Percentiles rank a stretch among this genome's conserved stretches.
Evolutionary conservation across 30 jellyfish, hydroid and myxozoan genomes (phyloP).

Genomic region (Aurelia aurita): DNA sequence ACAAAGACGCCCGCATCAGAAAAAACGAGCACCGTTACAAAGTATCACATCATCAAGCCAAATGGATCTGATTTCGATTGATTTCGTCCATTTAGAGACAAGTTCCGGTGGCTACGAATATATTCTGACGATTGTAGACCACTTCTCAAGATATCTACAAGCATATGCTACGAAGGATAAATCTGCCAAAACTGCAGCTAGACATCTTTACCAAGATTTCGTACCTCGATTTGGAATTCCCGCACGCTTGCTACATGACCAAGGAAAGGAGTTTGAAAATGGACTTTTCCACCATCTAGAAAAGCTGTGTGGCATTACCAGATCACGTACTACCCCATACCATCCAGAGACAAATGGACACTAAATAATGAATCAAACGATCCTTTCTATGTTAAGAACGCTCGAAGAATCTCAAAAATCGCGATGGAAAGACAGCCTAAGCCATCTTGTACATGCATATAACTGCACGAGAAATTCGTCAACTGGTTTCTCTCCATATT

Average conservation of each 20-base stretch:
- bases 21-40: conserved; percentile 47
- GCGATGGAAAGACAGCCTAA: conserved; percentile 42
- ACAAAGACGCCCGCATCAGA: conserved; percentile 35
- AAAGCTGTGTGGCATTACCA: conserved; percentile 12
- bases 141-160: conserved; percentile 35
- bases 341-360: conserved; percentile 33
- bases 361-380: conserved; percentile 43
- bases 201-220: conserved; percentile 33
- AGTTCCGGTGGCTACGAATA: conserved; percentile 65
- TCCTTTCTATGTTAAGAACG: conserved; percentile 24
- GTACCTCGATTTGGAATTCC: conserved; percentile 33
- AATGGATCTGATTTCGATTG: conserved; percentile 51
- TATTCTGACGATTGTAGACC: conserved; percentile 66
- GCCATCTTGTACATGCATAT: conserved; percentile 21
- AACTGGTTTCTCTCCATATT: not conserved
- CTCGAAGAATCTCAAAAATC: conserved; percentile 36
- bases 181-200: conserved; percentile 14
- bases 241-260: conserved; percentile 41
- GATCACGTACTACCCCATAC: conserved; percentile 47
- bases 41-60: conserved; percentile 38
- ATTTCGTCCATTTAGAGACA: conserved; percentile 35
- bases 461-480: conserved; percentile 27
- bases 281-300: conserved; percentile 10
- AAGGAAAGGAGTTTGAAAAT: conserved; percentile 30
- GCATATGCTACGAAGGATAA: conserved; percentile 61